Evolutionary conservation across 2,113 vertebrate genomes (phyloP).

Genomic region (Panthera leo): DNA sequence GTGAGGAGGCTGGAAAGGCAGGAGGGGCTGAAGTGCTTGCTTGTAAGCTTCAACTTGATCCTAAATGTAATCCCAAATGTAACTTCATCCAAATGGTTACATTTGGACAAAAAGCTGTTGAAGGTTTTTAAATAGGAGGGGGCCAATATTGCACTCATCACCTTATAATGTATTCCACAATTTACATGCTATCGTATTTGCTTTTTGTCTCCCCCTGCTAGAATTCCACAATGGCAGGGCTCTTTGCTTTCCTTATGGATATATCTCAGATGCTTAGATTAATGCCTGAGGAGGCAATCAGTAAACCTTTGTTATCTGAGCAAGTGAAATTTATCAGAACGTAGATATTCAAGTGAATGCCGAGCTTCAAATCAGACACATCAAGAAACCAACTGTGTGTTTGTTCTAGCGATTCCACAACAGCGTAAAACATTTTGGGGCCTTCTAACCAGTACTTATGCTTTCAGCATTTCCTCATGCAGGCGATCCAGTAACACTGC

Average conservation of each 20-base stretch:
- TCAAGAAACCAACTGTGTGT: neutral
- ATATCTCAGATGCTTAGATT: neutral
- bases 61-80: neutral
- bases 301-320: conserved; percentile 27
- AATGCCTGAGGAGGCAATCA: neutral
- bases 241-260: conserved; percentile 26
- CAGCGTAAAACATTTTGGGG: neutral
- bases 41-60: neutral
- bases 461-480: neutral
- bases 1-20: neutral
- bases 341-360: neutral
- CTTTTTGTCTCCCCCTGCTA: neutral
- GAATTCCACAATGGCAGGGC: neutral
- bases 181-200: neutral
- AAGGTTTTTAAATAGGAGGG: conserved; percentile 9
- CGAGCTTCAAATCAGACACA: neutral
- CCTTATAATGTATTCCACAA: neutral
- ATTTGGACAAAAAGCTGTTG: neutral
- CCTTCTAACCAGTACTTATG: neutral
- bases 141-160: neutral
- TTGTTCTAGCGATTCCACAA: conserved; percentile 1
- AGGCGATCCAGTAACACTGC: neutral
- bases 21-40: neutral
- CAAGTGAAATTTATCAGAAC: conserved; percentile 1
- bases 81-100: neutral